These are phyloP conservation scores for Rhineura floridana DNA, from an alignment of 2,113 vertebrate genomes.

Conservation along the genomic window DNA sequence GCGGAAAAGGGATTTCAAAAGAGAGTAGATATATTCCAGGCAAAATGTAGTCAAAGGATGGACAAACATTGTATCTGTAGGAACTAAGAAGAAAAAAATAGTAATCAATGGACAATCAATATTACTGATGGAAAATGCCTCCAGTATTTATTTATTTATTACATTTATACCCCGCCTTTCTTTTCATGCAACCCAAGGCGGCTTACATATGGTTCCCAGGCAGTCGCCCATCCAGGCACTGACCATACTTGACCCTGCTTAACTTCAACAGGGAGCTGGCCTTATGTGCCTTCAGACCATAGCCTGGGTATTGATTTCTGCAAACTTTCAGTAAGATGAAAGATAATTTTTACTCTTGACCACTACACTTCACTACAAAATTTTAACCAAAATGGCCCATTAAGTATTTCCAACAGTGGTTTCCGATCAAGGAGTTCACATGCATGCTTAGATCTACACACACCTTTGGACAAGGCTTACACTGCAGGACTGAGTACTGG, in stretches of 20 bases:
- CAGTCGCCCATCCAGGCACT: too few relatives aligned
- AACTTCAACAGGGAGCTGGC: too few relatives aligned
- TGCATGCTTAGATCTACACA: background rate
- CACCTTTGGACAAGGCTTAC: background rate
- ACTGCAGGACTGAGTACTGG: too few relatives aligned
- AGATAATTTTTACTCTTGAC: background rate
- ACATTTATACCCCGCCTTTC: too few relatives aligned
- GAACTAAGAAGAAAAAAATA: background rate
- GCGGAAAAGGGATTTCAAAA: too few relatives aligned
- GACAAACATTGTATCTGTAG: background rate
- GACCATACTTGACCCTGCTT: too few relatives aligned
- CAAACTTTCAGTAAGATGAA: background rate
- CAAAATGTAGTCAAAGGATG: background rate
- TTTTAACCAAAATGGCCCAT: background rate
- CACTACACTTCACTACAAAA: background rate
- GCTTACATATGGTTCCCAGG: too few relatives aligned
- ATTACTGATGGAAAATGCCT: background rate
- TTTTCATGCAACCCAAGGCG: too few relatives aligned
- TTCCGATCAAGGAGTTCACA: background rate
- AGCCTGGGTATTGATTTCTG: too few relatives aligned
- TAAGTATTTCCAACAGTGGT: background rate
- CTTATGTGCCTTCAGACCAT: too few relatives aligned
- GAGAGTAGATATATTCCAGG: background rate
- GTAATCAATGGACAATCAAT: background rate
- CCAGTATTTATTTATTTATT: too few relatives aligned